A percentile compares a stretch with the other conserved stretches of the same genome.
Evolutionary conservation across 2,797 vertebrate genomes (phyloP).

Genomic region (Tenualosa ilisha): DNA sequence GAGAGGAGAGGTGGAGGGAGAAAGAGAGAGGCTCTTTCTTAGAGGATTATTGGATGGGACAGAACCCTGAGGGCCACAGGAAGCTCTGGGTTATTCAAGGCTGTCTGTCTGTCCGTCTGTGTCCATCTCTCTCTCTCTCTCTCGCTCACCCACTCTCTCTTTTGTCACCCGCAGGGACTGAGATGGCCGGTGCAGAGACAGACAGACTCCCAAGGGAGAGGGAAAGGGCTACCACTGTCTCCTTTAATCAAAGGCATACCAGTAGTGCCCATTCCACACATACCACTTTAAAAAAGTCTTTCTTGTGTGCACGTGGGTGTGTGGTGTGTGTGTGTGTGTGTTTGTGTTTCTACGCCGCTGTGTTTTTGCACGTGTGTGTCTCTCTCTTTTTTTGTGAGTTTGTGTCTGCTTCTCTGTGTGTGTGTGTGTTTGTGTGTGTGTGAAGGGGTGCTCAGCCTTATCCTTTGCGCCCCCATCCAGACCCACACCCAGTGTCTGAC

Average conservation of each 20-base stretch:
- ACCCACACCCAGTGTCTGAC: not conserved
- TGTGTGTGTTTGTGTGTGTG: not conserved
- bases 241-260: slow-evolving; percentile 18
- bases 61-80: slow-evolving; percentile 71
- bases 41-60: slow-evolving; percentile 40
- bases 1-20: slow-evolving; percentile 52
- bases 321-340: slow-evolving; percentile 14
- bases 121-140: not conserved
- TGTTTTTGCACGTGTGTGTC: slow-evolving; percentile 12
- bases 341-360: slow-evolving; percentile 6
- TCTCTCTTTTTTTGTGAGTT: not conserved
- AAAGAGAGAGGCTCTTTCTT: slow-evolving; percentile 39
- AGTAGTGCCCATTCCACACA: slow-evolving; percentile 9
- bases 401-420: not conserved
- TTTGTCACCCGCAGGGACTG: slow-evolving; percentile 30
- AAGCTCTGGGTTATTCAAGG: slow-evolving; percentile 60
- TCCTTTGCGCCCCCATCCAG: not conserved
- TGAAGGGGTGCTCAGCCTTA: not conserved
- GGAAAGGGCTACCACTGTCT: slow-evolving; percentile 70
- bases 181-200: slow-evolving; percentile 62
- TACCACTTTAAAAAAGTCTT: slow-evolving; percentile 10
- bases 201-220: slow-evolving; percentile 67
- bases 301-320: not conserved
- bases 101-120: not conserved
- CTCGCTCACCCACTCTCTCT: not conserved